Evolutionary conservation across 2,113 vertebrate species (phyloP).

Genomic region (Oryzias javanicus): DNA sequence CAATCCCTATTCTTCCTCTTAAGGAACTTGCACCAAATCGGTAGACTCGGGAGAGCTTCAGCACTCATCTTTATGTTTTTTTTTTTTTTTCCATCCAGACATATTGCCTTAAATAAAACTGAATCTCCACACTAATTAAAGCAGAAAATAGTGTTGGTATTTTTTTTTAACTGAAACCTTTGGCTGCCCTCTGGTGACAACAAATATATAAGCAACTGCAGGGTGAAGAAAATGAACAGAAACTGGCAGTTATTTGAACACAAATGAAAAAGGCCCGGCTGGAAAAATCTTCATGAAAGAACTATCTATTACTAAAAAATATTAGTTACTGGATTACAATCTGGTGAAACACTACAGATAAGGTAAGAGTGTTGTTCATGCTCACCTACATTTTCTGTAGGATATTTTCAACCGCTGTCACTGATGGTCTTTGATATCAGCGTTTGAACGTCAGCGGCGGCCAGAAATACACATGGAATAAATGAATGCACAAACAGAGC

Average conservation of each 20-base stretch:
- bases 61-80: neutral
- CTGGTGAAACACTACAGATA: slow-evolving; percentile 2
- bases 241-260: neutral
- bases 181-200: slow-evolving; percentile 58
- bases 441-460: neutral
- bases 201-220: slow-evolving; percentile 25
- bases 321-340: neutral
- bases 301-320: neutral
- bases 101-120: slow-evolving; percentile 61
- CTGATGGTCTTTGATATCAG: neutral
- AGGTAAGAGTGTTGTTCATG: slow-evolving; percentile 2
- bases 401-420: slow-evolving; percentile 7
- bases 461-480: neutral
- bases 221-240: slow-evolving; percentile 14
- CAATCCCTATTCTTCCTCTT: no score
- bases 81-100: neutral
- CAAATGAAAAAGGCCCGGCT: neutral
- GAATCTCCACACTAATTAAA: slow-evolving; percentile 67
- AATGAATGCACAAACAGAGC: slow-evolving; percentile 1
- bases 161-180: slow-evolving; percentile 26
- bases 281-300: neutral
- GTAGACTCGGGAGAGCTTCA: no score
- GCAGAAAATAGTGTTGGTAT: slow-evolving; percentile 52
- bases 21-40: no score
- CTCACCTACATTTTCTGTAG: slow-evolving; percentile 20